These are phyloP conservation scores for Mimas tiliae DNA, from an alignment of 2,888 invertebrate species.

Conservation along the genomic window DNA sequence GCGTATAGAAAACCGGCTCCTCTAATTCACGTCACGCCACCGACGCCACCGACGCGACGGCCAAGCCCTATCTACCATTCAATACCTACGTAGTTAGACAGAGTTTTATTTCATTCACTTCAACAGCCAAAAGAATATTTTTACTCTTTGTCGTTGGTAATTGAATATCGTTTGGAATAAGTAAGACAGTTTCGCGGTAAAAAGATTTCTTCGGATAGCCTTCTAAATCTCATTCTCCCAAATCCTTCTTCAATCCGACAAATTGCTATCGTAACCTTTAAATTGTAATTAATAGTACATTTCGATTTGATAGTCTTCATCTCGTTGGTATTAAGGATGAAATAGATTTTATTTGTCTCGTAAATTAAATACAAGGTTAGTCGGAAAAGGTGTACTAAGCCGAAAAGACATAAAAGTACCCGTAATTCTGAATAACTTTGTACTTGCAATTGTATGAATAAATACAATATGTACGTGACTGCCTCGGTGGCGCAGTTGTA, in stretches of 20 bases:
- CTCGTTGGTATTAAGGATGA: not conserved
- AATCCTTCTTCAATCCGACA: slow-evolving; percentile 15
- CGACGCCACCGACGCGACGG: slow-evolving; percentile 52
- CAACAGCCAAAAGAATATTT: slow-evolving; percentile 55
- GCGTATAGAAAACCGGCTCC: slow-evolving; percentile 46
- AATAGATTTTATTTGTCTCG: too few relatives aligned
- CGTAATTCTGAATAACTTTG: too few relatives aligned
- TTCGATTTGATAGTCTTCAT: not conserved
- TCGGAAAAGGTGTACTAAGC: too few relatives aligned
- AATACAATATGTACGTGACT: too few relatives aligned
- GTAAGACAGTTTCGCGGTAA: slow-evolving; percentile 45
- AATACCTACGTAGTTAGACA: slow-evolving; percentile 57
- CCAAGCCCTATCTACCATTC: slow-evolving; percentile 50
- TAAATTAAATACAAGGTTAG: too few relatives aligned
- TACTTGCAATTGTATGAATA: too few relatives aligned
- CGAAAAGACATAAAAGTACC: too few relatives aligned
- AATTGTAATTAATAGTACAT: slow-evolving; percentile 4
- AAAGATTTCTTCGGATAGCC: slow-evolving; percentile 22
- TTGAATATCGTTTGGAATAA: slow-evolving; percentile 63
- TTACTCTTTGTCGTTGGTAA: slow-evolving; percentile 67
- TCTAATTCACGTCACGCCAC: slow-evolving; percentile 53
- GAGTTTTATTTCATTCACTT: slow-evolving; percentile 61
- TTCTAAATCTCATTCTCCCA: slow-evolving; percentile 16
- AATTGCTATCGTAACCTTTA: slow-evolving; percentile 19
- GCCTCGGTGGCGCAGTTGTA: too few relatives aligned